Conservation (phyloP, 2,113 vertebrate genomes). For the Malurus cyaneus region DNA sequence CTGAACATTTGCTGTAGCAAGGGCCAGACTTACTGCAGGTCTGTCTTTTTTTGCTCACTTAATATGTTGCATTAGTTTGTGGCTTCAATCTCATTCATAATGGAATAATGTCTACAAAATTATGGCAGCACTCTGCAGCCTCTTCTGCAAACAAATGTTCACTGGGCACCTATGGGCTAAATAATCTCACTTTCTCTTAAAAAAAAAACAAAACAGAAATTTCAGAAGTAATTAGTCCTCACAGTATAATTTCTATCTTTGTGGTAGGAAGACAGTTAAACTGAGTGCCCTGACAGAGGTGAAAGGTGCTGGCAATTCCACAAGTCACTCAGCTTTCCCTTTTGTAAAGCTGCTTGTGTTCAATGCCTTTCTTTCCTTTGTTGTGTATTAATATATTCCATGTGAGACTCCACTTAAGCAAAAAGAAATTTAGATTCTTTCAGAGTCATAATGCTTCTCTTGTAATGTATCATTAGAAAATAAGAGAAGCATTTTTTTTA, state of each 20-base stretch:
- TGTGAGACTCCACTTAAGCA: neutral
- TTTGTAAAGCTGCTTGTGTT: neutral
- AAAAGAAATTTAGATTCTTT: neutral
- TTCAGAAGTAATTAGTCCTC: neutral
- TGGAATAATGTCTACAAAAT: neutral
- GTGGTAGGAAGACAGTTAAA: neutral
- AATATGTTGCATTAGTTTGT: neutral
- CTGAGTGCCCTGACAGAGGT: neutral
- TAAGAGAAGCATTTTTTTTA: neutral
- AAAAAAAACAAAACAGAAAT: neutral
- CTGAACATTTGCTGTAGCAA: constrained; percentile 51
- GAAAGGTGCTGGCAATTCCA: neutral
- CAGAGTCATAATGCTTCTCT: neutral
- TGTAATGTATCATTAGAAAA: neutral
- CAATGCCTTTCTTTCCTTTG: neutral
- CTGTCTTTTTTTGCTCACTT: constrained; percentile 51
- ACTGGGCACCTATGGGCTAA: neutral
- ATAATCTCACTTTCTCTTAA: neutral
- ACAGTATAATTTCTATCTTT: neutral
- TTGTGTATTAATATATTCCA: neutral
- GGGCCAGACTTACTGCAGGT: constrained; percentile 10
- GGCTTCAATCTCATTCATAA: neutral
- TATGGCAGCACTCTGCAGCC: neutral
- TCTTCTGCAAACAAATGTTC: neutral
- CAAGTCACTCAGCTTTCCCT: neutral